Evolutionary conservation across 1,140 invertebrate species (phyloP).

Genomic region (Samia ricini): DNA sequence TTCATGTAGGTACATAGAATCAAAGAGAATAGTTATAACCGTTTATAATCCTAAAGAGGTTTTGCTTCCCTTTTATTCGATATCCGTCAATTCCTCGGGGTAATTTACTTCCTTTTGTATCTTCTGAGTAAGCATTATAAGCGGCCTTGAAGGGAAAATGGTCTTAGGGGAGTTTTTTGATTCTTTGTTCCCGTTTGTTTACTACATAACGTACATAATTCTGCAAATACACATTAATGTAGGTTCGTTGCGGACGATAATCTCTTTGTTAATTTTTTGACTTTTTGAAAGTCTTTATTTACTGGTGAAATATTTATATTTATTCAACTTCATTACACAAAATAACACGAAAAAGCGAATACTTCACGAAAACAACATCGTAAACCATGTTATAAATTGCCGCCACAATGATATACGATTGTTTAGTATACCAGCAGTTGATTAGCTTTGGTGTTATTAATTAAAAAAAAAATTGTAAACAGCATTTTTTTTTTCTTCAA

Average conservation of each 20-base stretch:
- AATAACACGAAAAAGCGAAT: too few species aligned
- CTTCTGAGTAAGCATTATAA: background rate
- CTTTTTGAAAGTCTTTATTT: background rate
- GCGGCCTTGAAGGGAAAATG: background rate
- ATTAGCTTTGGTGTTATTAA: too few species aligned
- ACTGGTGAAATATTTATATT: too few species aligned
- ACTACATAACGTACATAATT: background rate
- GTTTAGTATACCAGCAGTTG: too few species aligned
- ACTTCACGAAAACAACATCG: too few species aligned
- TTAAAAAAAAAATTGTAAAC: too few species aligned
- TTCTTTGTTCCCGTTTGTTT: background rate
- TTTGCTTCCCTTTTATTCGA: background rate
- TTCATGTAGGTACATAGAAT: background rate
- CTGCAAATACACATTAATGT: background rate
- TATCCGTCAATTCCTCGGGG: background rate
- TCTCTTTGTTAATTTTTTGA: background rate
- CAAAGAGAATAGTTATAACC: background rate
- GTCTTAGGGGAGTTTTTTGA: background rate
- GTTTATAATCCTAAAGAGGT: background rate
- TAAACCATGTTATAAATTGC: too few species aligned
- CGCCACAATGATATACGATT: too few species aligned
- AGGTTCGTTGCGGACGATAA: background rate
- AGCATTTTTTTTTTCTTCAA: too few species aligned
- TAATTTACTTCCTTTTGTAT: background rate
- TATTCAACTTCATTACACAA: too few species aligned